phyloP scores from a whole-genome alignment of 2,113 vertebrate genomes.

The Argyrosomus japonicus region DNA sequence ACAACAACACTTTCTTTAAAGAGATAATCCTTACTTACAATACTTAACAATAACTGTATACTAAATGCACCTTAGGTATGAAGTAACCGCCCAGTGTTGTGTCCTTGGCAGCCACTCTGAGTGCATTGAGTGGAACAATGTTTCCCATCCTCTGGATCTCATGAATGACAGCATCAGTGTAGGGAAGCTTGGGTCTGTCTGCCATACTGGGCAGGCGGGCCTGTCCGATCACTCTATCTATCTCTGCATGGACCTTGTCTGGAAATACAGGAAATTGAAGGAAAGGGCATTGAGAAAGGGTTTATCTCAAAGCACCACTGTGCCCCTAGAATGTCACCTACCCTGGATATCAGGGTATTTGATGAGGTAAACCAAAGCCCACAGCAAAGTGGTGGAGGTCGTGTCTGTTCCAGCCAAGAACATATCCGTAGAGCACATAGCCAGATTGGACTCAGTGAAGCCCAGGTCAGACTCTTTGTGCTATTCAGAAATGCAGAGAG shows the following conservation, averaged over 20 bases:
- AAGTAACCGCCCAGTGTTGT: slow-evolving; percentile 77
- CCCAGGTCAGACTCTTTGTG: slow-evolving; percentile 41
- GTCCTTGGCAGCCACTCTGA: slow-evolving; percentile 78
- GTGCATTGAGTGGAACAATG: slow-evolving; percentile 83
- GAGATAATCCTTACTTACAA: too few relatives aligned
- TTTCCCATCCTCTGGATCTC: slow-evolving; percentile 89
- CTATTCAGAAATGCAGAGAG: slow-evolving; percentile 29
- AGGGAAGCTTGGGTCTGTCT: slow-evolving; percentile 85
- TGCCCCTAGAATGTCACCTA: slow-evolving; percentile 65
- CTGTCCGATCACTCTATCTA: slow-evolving; percentile 79
- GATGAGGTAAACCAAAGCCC: slow-evolving; percentile 88
- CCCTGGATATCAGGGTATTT: slow-evolving; percentile 87
- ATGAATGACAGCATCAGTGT: slow-evolving; percentile 88
- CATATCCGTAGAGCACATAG: slow-evolving; percentile 87
- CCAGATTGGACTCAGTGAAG: slow-evolving; percentile 85
- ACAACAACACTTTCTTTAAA: too few relatives aligned
- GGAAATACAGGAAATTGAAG: too few relatives aligned
- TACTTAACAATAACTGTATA: background rate
- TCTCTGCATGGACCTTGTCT: slow-evolving; percentile 84
- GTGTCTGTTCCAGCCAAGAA: slow-evolving; percentile 92
- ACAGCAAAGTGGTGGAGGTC: slow-evolving; percentile 88
- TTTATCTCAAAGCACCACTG: too few relatives aligned
- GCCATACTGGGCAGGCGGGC: slow-evolving; percentile 76
- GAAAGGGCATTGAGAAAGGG: background rate
- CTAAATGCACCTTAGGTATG: slow-evolving; percentile 86